A percentile compares a stretch with the other conserved stretches of the same genome.
Evolutionary conservation across 1,140 invertebrate genomes (phyloP).

Genomic region (Heliconius eleuchia): DNA sequence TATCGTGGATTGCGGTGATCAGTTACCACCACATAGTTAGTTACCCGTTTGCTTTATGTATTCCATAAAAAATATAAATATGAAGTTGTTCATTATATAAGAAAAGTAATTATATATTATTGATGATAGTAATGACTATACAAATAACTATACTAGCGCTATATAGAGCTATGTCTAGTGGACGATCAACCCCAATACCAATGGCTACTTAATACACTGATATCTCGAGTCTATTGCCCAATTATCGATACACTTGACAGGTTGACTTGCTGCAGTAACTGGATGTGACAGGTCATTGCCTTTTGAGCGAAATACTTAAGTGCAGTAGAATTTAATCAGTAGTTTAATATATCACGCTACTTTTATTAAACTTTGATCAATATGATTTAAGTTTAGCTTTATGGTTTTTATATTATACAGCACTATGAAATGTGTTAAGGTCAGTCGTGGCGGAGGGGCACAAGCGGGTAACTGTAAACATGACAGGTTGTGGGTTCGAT

Average conservation of each 20-base stretch:
- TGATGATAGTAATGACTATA: neutral
- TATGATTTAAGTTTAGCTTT: neutral
- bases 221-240: conserved; percentile 15
- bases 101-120: neutral
- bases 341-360: neutral
- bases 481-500: no score
- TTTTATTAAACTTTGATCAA: neutral
- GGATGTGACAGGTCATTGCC: conserved; percentile 10
- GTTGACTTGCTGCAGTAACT: conserved; percentile 18
- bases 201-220: conserved; percentile 1
- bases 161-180: neutral
- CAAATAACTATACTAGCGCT: neutral
- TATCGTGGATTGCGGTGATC: no score
- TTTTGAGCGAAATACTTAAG: conserved; percentile 4
- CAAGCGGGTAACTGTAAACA: no score
- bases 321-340: neutral
- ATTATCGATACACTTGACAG: conserved; percentile 27
- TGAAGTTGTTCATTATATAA: neutral
- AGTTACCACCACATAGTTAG: no score
- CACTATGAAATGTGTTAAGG: no score
- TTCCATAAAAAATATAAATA: neutral
- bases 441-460: no score
- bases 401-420: neutral
- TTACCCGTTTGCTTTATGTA: neutral
- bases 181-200: neutral